These are phyloP conservation scores for Spea hammondii DNA, from an alignment of 2,797 vertebrate species.

Conservation along the genomic window DNA sequence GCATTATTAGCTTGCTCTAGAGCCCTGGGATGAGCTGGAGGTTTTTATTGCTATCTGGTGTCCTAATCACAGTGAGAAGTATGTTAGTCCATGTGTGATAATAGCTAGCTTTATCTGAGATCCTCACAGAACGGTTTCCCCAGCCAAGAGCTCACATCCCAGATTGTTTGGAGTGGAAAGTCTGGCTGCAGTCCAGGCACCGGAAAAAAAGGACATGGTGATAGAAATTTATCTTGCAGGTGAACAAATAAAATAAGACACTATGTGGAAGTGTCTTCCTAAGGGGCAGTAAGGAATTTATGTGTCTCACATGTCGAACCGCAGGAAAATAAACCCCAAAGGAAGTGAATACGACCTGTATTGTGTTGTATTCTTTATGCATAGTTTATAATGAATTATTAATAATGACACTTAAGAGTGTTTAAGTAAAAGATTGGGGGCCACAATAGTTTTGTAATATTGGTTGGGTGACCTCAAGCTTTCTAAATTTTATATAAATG, in stretches of 20 bases:
- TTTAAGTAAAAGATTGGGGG: no score
- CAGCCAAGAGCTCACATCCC: slow-evolving; percentile 46
- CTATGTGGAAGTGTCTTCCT: slow-evolving; percentile 22
- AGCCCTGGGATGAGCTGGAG: background rate
- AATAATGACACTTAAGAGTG: background rate
- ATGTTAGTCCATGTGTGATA: slow-evolving; percentile 21
- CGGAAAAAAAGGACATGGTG: slow-evolving; percentile 31
- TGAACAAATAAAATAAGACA: slow-evolving; percentile 41
- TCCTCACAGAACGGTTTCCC: slow-evolving; percentile 39
- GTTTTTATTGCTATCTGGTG: background rate
- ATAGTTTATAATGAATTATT: background rate
- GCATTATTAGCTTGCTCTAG: background rate
- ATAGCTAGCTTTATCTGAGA: slow-evolving; percentile 49
- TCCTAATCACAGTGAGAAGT: slow-evolving; percentile 13
- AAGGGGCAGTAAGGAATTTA: slow-evolving; percentile 36
- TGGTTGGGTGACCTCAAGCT: no score
- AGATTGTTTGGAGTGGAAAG: slow-evolving; percentile 50
- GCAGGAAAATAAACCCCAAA: background rate
- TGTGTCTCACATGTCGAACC: slow-evolving; percentile 32
- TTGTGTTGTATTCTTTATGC: slow-evolving; percentile 49
- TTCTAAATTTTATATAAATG: no score
- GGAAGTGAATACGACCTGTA: slow-evolving; percentile 16
- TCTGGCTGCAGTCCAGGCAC: slow-evolving; percentile 50
- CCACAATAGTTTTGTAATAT: no score
- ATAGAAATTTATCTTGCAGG: slow-evolving; percentile 41